These are phyloP conservation scores for Megaptera novaeangliae DNA, from an alignment of 2,113 vertebrate genomes.

Conservation along the genomic window DNA sequence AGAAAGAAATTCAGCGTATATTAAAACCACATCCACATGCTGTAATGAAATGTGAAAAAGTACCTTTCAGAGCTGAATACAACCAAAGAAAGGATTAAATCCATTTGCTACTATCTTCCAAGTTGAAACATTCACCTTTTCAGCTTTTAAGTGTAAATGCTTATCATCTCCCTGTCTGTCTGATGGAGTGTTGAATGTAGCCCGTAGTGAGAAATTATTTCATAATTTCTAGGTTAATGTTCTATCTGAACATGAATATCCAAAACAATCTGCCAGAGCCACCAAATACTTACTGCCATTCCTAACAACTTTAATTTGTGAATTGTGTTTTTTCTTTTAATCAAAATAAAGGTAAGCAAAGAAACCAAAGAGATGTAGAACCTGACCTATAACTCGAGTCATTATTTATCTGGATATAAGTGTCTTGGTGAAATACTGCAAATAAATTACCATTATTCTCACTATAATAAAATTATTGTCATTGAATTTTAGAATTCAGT, in stretches of 20 bases:
- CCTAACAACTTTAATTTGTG: conserved; percentile 20
- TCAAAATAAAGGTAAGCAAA: background rate
- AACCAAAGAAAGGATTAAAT: conserved; percentile 18
- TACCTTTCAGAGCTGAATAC: background rate
- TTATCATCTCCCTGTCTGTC: background rate
- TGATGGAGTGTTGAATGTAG: background rate
- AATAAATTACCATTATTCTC: background rate
- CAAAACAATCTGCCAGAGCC: background rate
- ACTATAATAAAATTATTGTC: background rate
- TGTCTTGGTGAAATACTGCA: background rate
- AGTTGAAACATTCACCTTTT: conserved; percentile 10
- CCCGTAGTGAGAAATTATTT: background rate
- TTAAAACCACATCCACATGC: background rate
- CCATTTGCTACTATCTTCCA: background rate
- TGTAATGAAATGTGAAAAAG: conserved; percentile 15
- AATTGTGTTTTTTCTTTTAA: background rate
- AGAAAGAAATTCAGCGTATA: background rate
- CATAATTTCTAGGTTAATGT: conserved; percentile 24
- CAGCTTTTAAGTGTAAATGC: conserved; percentile 9
- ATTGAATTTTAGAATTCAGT: background rate
- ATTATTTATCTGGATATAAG: background rate
- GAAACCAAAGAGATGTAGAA: background rate
- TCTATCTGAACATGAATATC: background rate
- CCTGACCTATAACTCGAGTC: background rate
- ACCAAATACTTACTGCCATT: background rate